Base-by-base conservation (phyloP, 2,888 invertebrate genomes). In the Synergus itoensis region DNA sequence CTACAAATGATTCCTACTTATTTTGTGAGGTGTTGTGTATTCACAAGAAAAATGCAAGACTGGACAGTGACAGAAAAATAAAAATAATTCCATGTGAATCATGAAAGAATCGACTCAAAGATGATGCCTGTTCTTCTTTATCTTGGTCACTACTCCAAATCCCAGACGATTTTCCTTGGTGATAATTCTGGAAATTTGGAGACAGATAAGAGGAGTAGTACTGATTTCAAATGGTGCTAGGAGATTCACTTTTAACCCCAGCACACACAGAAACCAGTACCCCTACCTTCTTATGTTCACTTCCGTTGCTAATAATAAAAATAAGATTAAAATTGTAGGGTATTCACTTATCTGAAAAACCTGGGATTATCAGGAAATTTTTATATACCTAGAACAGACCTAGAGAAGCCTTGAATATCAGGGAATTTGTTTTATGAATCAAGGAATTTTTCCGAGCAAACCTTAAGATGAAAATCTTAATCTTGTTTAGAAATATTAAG, bases 191-290 rank as follows among this genome's bases (percentile, higher is more conserved):
- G n/a, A 9, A 21, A 16, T n/a, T 48, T 53, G 90, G 69, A 79
- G 90, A 88, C 78, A 85, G 84, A 82, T 87, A 88, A 90, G 90
- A 91, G 89, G 89, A 91, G 92, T 87, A 90, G 91, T 92, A 92
- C 92, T 92, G 92, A 92, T 92, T 92, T 92, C 92, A 91, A 91
- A 92, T 92, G 92, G 92, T 92, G 92, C 92, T 92, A 92, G 92
- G 92, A 90, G 87, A 87, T 89, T 83, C 60, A 85, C 63, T 77
- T 64, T 80, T 77, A 85, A 92, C 90, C 92, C 92, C 90, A 92
- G 92, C 92, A 92, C 92, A 79, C 92, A 92, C 87, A 89, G 92
- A 92, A 92, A 89, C 86, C 92, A 92, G 92, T 92, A 91, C 91
- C 89, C 91, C 91, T 92, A 85, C 88, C 86, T 87, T 90, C 90